Evolutionary conservation across 2,113 vertebrate genomes (phyloP).

Genomic region (Lipophrys pholis): DNA sequence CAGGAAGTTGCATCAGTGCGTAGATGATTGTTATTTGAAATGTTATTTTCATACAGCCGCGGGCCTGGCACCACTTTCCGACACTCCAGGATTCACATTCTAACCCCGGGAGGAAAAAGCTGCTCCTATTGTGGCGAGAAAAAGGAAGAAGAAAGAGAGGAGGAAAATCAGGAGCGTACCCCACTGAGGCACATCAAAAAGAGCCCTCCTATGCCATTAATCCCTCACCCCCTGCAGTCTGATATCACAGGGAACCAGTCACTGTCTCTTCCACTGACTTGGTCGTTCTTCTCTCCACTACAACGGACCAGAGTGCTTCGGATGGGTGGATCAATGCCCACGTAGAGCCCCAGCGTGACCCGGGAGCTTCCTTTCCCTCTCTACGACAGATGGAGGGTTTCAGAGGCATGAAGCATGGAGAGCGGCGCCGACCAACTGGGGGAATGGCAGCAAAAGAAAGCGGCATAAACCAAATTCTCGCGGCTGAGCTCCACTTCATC

Average conservation of each 20-base stretch:
- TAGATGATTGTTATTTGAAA: conserved; percentile 28
- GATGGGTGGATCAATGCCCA: conserved; percentile 38
- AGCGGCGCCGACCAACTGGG: conserved; percentile 35
- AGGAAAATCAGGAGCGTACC: conserved; percentile 39
- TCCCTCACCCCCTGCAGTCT: conserved; percentile 67
- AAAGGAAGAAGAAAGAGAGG: conserved; percentile 40
- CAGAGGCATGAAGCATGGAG: conserved; percentile 65
- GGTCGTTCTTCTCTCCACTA: conserved; percentile 18
- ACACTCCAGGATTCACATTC: conserved; percentile 38
- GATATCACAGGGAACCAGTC: conserved; percentile 55
- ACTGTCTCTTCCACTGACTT: conserved; percentile 16
- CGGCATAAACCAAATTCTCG: conserved; percentile 48
- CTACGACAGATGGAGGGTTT: conserved; percentile 69
- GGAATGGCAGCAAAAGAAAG: conserved; percentile 32
- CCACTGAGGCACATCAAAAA: conserved; percentile 61
- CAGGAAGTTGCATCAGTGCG: neutral
- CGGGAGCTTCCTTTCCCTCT: conserved; percentile 50
- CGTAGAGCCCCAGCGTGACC: conserved; percentile 45
- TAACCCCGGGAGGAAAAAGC: conserved; percentile 49
- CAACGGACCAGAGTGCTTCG: conserved; percentile 19
- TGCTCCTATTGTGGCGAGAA: conserved; percentile 43
- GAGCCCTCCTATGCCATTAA: conserved; percentile 65
- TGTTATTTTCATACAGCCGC: neutral
- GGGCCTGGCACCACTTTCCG: conserved; percentile 19
- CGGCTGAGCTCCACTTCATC: conserved; percentile 46